Percentiles rank a stretch among this genome's conserved stretches.
These are phyloP conservation scores for Apodemia duryi DNA, from an alignment of 2,888 invertebrate species.

Conservation along the genomic window DNA sequence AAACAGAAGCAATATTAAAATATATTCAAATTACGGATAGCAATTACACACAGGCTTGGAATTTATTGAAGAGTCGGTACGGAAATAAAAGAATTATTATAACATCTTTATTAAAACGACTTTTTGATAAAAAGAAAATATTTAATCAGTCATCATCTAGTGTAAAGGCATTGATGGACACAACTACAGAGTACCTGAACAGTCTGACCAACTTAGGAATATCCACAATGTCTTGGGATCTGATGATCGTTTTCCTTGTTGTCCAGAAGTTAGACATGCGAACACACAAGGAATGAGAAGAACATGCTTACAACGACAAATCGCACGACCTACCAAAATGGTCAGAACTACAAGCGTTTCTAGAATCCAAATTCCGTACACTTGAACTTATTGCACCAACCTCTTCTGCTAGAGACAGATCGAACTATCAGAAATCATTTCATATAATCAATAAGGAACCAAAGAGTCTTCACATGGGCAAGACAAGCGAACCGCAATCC, in stretches of 20 bases:
- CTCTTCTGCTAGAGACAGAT: background rate
- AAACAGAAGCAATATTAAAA: conserved; percentile 26
- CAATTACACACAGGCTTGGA: conserved; percentile 29
- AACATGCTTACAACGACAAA: background rate
- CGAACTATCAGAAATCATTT: conserved; percentile 12
- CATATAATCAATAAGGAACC: conserved; percentile 5
- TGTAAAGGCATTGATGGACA: background rate
- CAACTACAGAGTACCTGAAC: conserved; percentile 15
- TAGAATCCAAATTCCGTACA: conserved; percentile 34
- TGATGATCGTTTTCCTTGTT: conserved; percentile 24
- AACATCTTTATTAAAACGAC: conserved; percentile 17
- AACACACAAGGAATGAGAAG: background rate
- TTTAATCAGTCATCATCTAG: conserved; percentile 6
- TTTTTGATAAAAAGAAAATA: conserved; percentile 22
- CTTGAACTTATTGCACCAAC: conserved; percentile 30
- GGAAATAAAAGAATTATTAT: conserved; percentile 21
- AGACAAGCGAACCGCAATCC: background rate
- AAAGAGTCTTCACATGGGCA: background rate
- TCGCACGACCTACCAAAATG: background rate
- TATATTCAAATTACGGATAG: conserved; percentile 23
- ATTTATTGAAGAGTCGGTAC: conserved; percentile 19
- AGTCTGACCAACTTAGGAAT: conserved; percentile 27
- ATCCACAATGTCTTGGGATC: conserved; percentile 28
- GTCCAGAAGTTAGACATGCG: conserved; percentile 22
- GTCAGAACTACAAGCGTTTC: conserved; percentile 23